Evolutionary conservation across 2,888 invertebrate species (phyloP), one percentile per base, ranked within the genome.

Genomic region (Hofmannophila pseudospretella): DNA sequence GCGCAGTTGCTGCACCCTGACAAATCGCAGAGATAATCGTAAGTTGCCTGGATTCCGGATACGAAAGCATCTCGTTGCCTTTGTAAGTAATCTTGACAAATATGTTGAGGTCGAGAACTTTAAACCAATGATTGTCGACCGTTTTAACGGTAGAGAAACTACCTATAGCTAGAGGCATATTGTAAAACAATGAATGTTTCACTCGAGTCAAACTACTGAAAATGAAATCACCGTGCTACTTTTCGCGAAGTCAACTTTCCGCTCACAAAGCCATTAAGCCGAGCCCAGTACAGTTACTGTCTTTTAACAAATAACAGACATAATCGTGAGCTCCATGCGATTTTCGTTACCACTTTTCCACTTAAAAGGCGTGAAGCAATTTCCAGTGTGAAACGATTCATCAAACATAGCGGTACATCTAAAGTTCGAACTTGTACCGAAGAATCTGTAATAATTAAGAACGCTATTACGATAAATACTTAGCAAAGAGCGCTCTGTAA

Each of bases 281-380:
- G n/a, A n/a, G n/a, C n/a, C n/a, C n/a, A n/a, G n/a, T n/a, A n/a
- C 39, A 29, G 37, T 41, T 55, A 57, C 57, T 58, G 57, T 55
- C 56, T 57, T 58, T 59, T 65, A 62, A 72, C 69, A 69, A 77
- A 74, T 75, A 58, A 60, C 54, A 23, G 31, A 41, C 50, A 59
- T 59, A 63, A 68, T 62, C 60, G 11, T 30, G n/a, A 16, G 14
- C 14, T 16, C n/a, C 16, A 30, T 9, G 58, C 41, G 22, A 32
- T 28, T 35, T 37, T 38, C 35, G 23, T 45, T n/a, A 44, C 26
- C 39, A 39, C 46, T 45, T 43, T 34, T 35, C 44, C 49, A 25
- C 12, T 33, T 33, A 33, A 11, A n/a, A 30, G 29, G 14, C 29
- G 29, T 16, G 44, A 42, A 47, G 41, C 44, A 32, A 37, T 41